Evolutionary conservation across 2,113 vertebrate species (phyloP).

Genomic region (Desmodus rotundus): DNA sequence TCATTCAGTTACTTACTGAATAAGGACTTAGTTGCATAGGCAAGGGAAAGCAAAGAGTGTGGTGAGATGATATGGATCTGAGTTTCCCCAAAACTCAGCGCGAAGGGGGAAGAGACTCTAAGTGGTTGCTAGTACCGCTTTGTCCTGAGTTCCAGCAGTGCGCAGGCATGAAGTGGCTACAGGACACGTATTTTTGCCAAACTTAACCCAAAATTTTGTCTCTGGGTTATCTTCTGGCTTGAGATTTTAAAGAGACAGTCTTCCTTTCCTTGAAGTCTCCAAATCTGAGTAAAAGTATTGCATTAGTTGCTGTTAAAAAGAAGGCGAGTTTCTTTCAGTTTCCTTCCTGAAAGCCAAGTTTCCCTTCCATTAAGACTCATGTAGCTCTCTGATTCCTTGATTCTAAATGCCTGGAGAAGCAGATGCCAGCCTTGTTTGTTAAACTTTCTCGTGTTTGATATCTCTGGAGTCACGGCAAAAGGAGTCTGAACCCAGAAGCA

Average conservation of each 20-base stretch:
- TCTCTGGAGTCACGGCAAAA: neutral
- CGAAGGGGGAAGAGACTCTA: neutral
- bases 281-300: neutral
- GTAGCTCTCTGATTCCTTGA: neutral
- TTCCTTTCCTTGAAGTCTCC: neutral
- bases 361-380: neutral
- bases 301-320: constrained; percentile 9
- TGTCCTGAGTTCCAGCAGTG: neutral
- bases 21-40: neutral
- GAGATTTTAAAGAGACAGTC: constrained; percentile 2
- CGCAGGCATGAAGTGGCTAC: neutral
- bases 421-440: neutral
- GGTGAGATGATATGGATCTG: neutral
- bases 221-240: neutral
- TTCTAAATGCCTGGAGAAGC: neutral
- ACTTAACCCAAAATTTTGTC: neutral
- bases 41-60: neutral
- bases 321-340: neutral
- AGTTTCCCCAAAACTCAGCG: neutral
- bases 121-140: neutral
- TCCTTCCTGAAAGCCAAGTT: neutral
- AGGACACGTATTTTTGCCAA: neutral
- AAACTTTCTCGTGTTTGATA: neutral
- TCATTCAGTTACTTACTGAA: neutral
- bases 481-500: neutral